These are phyloP conservation scores for Drosophila pectinifera DNA, from an alignment of 1,140 invertebrate genomes.

Conservation along the genomic window DNA sequence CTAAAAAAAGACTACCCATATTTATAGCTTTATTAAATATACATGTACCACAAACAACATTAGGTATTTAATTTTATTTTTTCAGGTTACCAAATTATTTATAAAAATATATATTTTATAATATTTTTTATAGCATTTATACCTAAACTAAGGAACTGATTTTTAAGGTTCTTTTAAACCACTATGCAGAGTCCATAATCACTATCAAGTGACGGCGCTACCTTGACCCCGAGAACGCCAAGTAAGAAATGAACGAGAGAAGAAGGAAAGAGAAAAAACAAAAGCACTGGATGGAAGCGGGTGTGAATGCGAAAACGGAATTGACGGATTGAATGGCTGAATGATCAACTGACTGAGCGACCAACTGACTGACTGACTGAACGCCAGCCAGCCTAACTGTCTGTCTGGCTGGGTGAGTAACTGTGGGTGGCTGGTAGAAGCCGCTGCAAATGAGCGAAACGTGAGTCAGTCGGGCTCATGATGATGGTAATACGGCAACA, in stretches of 20 bases:
- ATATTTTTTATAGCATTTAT: too few relatives aligned
- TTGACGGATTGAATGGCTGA: constrained; percentile 56
- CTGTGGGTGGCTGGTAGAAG: constrained; percentile 42
- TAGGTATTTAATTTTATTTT: too few relatives aligned
- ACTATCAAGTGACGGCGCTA: constrained; percentile 64
- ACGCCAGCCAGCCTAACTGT: constrained; percentile 6
- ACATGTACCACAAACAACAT: too few relatives aligned
- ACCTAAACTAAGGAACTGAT: too few relatives aligned
- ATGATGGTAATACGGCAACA: constrained; percentile 29
- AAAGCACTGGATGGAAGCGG: constrained; percentile 31
- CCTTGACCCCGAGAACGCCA: constrained; percentile 70
- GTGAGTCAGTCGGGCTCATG: constrained; percentile 60
- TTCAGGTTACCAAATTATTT: too few relatives aligned
- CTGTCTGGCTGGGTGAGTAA: constrained; percentile 11
- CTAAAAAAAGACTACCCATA: too few relatives aligned
- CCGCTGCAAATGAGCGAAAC: constrained; percentile 72
- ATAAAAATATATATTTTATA: too few relatives aligned
- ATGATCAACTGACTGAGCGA: constrained; percentile 29
- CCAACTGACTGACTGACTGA: constrained; percentile 19
- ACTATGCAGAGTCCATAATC: constrained; percentile 47
- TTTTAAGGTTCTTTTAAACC: background rate
- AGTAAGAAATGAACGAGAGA: constrained; percentile 34
- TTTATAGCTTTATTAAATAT: too few relatives aligned
- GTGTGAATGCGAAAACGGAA: constrained; percentile 50
- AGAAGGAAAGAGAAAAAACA: constrained; percentile 15